phyloP scores from a whole-genome alignment of 2,797 vertebrate species.

The Dendrocincla tyrannina region DNA sequence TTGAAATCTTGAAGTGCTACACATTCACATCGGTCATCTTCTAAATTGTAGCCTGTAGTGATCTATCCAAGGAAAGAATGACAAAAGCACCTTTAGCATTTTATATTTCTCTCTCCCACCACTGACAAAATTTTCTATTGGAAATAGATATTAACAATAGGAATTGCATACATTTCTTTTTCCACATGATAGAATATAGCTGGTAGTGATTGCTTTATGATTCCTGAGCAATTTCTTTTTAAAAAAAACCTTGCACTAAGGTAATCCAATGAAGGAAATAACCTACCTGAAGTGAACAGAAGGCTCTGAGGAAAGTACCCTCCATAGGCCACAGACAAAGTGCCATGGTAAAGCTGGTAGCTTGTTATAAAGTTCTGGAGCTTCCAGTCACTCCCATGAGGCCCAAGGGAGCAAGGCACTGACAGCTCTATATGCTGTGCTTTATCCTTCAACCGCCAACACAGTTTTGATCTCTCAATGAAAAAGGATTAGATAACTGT shows the following conservation, averaged over 20 bases:
- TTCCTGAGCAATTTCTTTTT: neutral
- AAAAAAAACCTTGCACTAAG: neutral
- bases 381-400: neutral
- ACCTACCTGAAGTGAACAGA: neutral
- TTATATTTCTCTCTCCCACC: neutral
- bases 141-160: constrained; percentile 4
- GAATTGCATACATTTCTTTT: neutral
- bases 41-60: constrained; percentile 97
- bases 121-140: neutral
- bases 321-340: neutral
- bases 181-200: neutral
- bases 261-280: neutral
- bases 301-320: neutral
- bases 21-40: constrained; percentile 97
- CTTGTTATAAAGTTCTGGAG: neutral
- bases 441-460: constrained; percentile 35
- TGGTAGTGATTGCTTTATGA: neutral
- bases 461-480: constrained; percentile 36
- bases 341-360: neutral
- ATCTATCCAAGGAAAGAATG: constrained; percentile 80
- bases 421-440: constrained; percentile 8
- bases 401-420: neutral
- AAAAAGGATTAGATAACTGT: constrained; percentile 48
- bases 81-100: neutral
- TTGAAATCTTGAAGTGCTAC: constrained; percentile 93